Evolutionary conservation across 2,113 vertebrate genomes (phyloP).

Genomic region (Podilymbus podiceps): DNA sequence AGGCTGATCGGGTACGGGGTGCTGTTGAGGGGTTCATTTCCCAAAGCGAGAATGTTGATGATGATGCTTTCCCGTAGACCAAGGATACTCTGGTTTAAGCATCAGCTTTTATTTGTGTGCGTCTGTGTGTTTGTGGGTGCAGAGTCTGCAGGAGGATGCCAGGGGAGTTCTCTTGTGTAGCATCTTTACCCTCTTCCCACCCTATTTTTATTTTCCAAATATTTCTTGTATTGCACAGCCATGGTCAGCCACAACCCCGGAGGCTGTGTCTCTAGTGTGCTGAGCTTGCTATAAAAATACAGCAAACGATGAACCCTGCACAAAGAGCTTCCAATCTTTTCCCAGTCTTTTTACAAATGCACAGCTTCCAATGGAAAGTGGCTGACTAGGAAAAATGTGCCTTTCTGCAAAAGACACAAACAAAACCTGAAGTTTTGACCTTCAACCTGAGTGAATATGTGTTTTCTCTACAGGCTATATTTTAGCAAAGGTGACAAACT

Average conservation of each 20-base stretch:
- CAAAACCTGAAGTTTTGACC: conserved; percentile 54
- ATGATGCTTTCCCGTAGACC: background rate
- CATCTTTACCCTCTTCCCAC: background rate
- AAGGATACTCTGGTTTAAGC: background rate
- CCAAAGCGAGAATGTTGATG: background rate
- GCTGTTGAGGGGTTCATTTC: background rate
- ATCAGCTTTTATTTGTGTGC: background rate
- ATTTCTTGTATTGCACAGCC: background rate
- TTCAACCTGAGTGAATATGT: background rate
- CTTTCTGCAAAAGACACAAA: conserved; percentile 17
- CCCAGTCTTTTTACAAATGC: background rate
- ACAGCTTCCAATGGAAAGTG: background rate
- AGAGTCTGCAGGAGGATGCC: background rate
- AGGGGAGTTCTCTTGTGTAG: background rate
- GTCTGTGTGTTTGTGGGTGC: background rate
- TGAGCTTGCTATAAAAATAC: background rate
- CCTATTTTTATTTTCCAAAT: background rate
- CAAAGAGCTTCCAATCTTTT: background rate
- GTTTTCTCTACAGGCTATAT: background rate
- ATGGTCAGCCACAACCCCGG: background rate
- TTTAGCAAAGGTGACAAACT: conserved; percentile 31
- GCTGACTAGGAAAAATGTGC: background rate
- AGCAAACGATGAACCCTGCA: background rate
- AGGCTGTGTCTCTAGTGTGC: background rate
- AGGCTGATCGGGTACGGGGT: background rate